Percentiles rank a stretch among this genome's conserved stretches.
Conservation (phyloP, 2,113 vertebrate species). For the Garra rufa region DNA sequence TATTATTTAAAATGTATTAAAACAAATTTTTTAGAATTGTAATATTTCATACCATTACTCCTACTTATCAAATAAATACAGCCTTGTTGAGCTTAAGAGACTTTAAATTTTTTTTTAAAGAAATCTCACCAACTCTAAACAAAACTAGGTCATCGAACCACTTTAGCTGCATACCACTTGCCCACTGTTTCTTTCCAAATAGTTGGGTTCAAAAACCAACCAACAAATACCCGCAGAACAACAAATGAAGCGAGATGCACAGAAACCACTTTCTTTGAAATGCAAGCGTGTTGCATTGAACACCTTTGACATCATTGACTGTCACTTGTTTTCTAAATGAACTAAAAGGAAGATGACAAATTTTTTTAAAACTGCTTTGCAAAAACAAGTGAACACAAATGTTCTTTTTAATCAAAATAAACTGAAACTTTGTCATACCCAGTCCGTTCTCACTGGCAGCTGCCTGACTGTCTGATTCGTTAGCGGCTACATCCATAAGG, state of each 20-base stretch:
- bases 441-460: slow-evolving; percentile 84
- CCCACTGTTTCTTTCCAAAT: not conserved
- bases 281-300: no score
- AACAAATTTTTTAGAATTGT: not conserved
- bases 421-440: slow-evolving; percentile 67
- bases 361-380: not conserved
- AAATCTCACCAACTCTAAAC: not conserved
- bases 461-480: slow-evolving; percentile 81
- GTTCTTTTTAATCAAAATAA: not conserved
- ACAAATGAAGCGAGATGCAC: not conserved
- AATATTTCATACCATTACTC: not conserved
- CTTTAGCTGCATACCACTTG: not conserved
- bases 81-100: not conserved
- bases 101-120: not conserved
- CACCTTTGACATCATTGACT: not conserved
- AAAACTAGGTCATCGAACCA: not conserved
- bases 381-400: not conserved
- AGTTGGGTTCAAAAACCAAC: not conserved
- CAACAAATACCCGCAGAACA: not conserved
- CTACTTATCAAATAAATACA: not conserved
- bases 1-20: not conserved
- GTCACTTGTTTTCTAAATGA: not conserved
- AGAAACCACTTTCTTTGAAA: no score
- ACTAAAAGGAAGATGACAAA: not conserved
- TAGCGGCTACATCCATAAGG: slow-evolving; percentile 83